These are phyloP conservation scores for Urocitellus parryii DNA, from an alignment of 2,113 vertebrate species.

Conservation along the genomic window DNA sequence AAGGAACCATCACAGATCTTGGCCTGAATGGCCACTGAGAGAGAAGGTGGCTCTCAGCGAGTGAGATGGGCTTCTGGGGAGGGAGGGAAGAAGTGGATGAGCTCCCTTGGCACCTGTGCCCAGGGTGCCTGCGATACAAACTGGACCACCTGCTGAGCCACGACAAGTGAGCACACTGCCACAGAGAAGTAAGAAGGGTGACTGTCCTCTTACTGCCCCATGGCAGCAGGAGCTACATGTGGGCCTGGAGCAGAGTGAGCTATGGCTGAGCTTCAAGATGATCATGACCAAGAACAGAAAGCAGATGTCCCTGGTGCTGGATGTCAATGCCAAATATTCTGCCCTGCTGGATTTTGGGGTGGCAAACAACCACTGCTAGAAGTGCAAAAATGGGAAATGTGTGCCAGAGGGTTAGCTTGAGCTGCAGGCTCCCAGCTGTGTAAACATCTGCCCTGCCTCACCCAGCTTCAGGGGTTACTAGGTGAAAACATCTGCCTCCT, in stretches of 20 bases:
- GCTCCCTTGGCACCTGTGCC: conserved; percentile 80
- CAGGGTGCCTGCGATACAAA: conserved; percentile 85
- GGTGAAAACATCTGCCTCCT: conserved; percentile 90
- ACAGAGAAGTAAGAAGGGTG: conserved; percentile 92
- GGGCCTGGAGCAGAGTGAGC: conserved; percentile 89
- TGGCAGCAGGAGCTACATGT: conserved; percentile 89
- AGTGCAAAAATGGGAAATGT: conserved; percentile 90
- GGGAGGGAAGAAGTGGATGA: conserved; percentile 82
- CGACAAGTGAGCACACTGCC: conserved; percentile 92
- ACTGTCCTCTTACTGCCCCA: conserved; percentile 85
- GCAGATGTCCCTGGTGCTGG: conserved; percentile 90
- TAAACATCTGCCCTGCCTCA: conserved; percentile 89
- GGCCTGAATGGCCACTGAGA: background rate
- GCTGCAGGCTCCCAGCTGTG: conserved; percentile 89
- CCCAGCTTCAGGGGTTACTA: conserved; percentile 91
- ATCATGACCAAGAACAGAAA: conserved; percentile 94
- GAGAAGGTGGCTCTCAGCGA: background rate
- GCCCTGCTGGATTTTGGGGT: conserved; percentile 90
- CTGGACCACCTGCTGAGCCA: conserved; percentile 93
- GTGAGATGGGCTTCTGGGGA: background rate
- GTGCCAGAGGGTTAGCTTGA: conserved; percentile 89
- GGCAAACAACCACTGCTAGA: conserved; percentile 90
- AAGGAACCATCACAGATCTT: background rate
- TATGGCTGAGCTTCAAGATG: conserved; percentile 94
- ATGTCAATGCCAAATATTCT: conserved; percentile 90